Conservation (phyloP, 2,888 invertebrate genomes). For the Lepidocyrtoides sp. region DNA sequence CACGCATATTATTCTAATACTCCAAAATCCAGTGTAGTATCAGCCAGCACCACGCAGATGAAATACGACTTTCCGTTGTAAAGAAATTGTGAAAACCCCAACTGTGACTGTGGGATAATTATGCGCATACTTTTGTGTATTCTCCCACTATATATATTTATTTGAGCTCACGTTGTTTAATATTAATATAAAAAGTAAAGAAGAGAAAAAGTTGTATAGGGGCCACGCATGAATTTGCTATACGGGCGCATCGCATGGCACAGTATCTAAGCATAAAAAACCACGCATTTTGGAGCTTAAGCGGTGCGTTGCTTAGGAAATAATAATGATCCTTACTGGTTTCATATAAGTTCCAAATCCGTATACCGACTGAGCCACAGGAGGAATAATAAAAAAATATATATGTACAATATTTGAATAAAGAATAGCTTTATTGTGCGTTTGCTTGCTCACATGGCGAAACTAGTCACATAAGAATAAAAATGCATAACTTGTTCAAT, state of each 20-base stretch:
- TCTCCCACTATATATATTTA: neutral
- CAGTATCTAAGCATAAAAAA: slow-evolving; percentile 19
- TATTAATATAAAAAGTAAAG: neutral
- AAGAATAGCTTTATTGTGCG: slow-evolving; percentile 61
- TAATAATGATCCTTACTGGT: neutral
- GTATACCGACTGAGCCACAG: neutral
- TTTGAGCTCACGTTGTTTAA: neutral
- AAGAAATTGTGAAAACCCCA: slow-evolving; percentile 64
- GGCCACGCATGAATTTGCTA: neutral
- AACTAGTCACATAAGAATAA: slow-evolving; percentile 8
- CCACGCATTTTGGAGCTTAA: no score
- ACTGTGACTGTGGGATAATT: slow-evolving; percentile 66
- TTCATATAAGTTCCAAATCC: neutral
- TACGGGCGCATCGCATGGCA: slow-evolving; percentile 25
- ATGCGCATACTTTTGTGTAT: slow-evolving; percentile 46
- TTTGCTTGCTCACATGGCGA: slow-evolving; percentile 36
- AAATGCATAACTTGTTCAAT: slow-evolving; percentile 22
- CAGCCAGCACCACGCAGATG: slow-evolving; percentile 41
- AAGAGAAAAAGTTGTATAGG: slow-evolving; percentile 52
- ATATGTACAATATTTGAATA: neutral
- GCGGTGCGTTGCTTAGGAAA: neutral
- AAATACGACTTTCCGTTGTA: slow-evolving; percentile 62
- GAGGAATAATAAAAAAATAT: slow-evolving; percentile 31
- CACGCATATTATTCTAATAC: no score
- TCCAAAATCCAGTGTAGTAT: neutral